These are phyloP conservation scores for Anseranas semipalmata DNA, from an alignment of 2,113 vertebrate species.

Conservation along the genomic window DNA sequence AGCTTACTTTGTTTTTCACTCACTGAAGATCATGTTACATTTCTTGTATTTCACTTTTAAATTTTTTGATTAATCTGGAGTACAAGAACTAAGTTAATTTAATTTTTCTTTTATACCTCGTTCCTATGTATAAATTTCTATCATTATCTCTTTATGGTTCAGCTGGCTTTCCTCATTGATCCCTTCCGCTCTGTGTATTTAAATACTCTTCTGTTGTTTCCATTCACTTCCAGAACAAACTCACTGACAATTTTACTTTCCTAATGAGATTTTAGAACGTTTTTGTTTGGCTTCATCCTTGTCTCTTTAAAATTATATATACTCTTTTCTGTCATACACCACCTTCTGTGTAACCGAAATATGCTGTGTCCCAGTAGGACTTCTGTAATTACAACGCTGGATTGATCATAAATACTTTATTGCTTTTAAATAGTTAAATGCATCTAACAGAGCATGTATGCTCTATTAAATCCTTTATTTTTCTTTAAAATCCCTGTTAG, in stretches of 20 bases:
- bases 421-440: background rate
- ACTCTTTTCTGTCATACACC: background rate
- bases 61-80: background rate
- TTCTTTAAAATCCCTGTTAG: background rate
- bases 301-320: background rate
- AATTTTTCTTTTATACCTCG: background rate
- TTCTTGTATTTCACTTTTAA: background rate
- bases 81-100: background rate
- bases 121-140: background rate
- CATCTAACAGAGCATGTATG: background rate
- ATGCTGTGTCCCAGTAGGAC: background rate
- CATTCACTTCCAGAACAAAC: background rate
- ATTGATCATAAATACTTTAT: background rate
- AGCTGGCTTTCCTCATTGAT: background rate
- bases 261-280: conserved; percentile 30
- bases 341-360: background rate
- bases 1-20: background rate
- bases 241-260: background rate
- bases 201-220: conserved; percentile 8
- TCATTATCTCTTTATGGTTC: background rate
- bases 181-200: background rate
- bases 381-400: background rate
- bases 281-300: background rate
- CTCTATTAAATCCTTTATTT: background rate
- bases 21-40: background rate